A percentile compares a stretch with the other conserved stretches of the same genome.
Conservation (phyloP, 2,113 vertebrate genomes). For the Amphiprion ocellaris region DNA sequence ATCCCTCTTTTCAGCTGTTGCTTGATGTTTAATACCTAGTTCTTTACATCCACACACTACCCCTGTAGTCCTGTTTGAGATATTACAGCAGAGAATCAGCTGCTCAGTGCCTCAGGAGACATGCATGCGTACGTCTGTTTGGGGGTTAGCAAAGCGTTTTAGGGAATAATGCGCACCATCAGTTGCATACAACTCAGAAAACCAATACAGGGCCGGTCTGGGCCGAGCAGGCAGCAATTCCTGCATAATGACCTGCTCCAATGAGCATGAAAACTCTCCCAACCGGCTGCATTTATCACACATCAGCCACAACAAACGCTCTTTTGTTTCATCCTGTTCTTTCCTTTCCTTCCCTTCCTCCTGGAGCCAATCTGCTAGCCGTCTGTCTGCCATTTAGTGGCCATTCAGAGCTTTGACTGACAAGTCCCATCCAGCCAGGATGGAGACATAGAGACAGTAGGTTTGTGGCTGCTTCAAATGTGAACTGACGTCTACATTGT, state of each 20-base stretch:
- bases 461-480: conserved; percentile 5
- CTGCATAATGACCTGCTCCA: conserved; percentile 82
- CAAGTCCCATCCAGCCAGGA: conserved; percentile 37
- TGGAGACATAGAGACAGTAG: neutral
- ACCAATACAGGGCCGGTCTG: conserved; percentile 61
- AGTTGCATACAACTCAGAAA: conserved; percentile 55
- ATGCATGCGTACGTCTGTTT: conserved; percentile 22
- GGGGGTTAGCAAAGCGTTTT: conserved; percentile 44
- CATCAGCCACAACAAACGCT: conserved; percentile 73
- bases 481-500: conserved; percentile 31
- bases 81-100: conserved; percentile 62
- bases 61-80: conserved; percentile 46
- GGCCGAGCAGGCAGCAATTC: conserved; percentile 68
- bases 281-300: conserved; percentile 80
- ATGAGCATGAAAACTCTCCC: conserved; percentile 80
- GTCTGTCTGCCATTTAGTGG: conserved; percentile 45
- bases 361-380: conserved; percentile 22
- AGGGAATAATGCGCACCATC: conserved; percentile 22
- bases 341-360: conserved; percentile 35
- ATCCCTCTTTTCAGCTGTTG: conserved; percentile 1
- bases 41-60: conserved; percentile 12
- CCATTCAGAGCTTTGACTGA: conserved; percentile 50
- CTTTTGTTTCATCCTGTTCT: conserved; percentile 65
- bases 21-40: conserved; percentile 1
- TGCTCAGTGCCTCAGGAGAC: conserved; percentile 67